phyloP scores from a whole-genome alignment of 2,797 vertebrate species.

The Falco cherrug region DNA sequence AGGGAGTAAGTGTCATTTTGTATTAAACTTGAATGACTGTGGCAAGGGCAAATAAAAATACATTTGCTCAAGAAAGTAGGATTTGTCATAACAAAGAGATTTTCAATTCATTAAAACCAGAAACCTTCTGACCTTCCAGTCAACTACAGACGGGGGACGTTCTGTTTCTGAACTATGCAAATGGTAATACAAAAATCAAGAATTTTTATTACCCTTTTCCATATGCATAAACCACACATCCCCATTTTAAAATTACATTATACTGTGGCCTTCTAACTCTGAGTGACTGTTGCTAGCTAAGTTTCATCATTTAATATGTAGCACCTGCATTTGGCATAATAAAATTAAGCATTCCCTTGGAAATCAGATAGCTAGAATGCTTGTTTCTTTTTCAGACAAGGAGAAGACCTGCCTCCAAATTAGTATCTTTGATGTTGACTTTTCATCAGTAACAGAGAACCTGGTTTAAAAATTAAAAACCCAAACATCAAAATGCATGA shows the following conservation, averaged over 20 bases:
- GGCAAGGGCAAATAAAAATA: slow-evolving; percentile 39
- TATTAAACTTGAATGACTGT: not conserved
- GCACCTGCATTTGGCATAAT: slow-evolving; percentile 45
- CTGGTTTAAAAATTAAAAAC: slow-evolving; percentile 70
- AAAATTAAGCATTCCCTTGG: slow-evolving; percentile 70
- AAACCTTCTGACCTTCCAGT: slow-evolving; percentile 42
- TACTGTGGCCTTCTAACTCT: slow-evolving; percentile 39
- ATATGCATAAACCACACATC: slow-evolving; percentile 52
- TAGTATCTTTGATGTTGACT: slow-evolving; percentile 68
- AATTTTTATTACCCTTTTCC: slow-evolving; percentile 52
- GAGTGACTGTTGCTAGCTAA: slow-evolving; percentile 34
- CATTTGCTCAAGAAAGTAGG: not conserved
- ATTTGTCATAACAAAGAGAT: slow-evolving; percentile 46
- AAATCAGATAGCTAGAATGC: slow-evolving; percentile 55
- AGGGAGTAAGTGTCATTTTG: not conserved
- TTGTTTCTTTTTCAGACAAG: slow-evolving; percentile 58
- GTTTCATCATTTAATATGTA: slow-evolving; percentile 28
- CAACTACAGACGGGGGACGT: not conserved
- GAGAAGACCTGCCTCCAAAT: slow-evolving; percentile 60
- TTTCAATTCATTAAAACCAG: slow-evolving; percentile 36
- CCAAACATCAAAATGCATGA: slow-evolving; percentile 57
- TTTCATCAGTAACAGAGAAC: slow-evolving; percentile 57
- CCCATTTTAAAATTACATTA: slow-evolving; percentile 14
- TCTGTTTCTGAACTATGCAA: slow-evolving; percentile 57
- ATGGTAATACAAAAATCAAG: slow-evolving; percentile 20